phyloP scores from a whole-genome alignment of 2,888 invertebrate genomes.

The Cacoxenus indagator region DNA sequence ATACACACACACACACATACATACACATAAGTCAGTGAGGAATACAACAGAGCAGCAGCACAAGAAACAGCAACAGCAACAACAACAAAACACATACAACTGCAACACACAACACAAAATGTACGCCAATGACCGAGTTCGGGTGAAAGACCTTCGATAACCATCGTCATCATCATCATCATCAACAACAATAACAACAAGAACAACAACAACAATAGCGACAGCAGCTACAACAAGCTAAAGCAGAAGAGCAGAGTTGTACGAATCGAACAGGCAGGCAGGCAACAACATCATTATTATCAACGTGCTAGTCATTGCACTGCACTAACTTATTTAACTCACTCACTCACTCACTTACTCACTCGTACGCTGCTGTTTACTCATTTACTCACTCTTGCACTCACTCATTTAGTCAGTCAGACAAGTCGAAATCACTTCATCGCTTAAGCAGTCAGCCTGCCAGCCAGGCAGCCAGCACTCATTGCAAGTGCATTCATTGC shows the following conservation, averaged over 20 bases:
- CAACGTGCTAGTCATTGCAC: conserved; percentile 28
- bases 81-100: conserved; percentile 38
- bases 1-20: conserved; percentile 34
- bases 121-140: conserved; percentile 72
- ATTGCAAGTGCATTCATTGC: neutral
- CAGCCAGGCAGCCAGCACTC: neutral
- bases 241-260: conserved; percentile 35
- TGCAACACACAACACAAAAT: conserved; percentile 64
- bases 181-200: conserved; percentile 29
- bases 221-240: conserved; percentile 19
- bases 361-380: conserved; percentile 25
- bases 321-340: conserved; percentile 27
- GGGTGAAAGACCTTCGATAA: conserved; percentile 72
- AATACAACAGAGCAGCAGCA: neutral
- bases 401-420: neutral
- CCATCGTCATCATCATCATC: conserved; percentile 67
- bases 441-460: conserved; percentile 16
- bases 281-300: conserved; percentile 20
- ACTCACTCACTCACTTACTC: conserved; percentile 9
- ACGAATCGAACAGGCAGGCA: conserved; percentile 6
- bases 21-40: neutral
- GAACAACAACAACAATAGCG: conserved; percentile 37
- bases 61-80: conserved; percentile 37
- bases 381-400: neutral
- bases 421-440: conserved; percentile 20